Evolutionary conservation across 2,113 vertebrate species (phyloP).

Genomic region (Sphaerodactylus townsendi): DNA sequence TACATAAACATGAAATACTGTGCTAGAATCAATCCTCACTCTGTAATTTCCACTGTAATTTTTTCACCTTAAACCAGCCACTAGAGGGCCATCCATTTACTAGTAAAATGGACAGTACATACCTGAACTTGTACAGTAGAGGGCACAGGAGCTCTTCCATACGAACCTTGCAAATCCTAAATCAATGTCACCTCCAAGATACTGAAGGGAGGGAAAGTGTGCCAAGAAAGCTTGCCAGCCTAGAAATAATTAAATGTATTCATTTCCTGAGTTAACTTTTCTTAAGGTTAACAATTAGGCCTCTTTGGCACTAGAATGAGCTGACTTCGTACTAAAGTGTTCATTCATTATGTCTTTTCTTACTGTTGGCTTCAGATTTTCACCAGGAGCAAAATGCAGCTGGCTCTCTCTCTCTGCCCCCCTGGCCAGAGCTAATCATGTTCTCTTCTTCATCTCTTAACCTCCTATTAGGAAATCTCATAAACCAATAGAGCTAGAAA

Average conservation of each 20-base stretch:
- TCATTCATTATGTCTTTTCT: neutral
- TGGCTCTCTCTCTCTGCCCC: neutral
- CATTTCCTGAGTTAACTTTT: slow-evolving; percentile 10
- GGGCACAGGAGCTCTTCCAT: slow-evolving; percentile 24
- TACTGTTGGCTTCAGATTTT: neutral
- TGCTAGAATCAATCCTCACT: neutral
- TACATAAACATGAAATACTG: slow-evolving; percentile 4
- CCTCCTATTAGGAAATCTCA: neutral
- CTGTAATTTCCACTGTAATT: neutral
- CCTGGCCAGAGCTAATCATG: neutral
- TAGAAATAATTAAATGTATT: slow-evolving; percentile 19
- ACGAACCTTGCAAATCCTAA: neutral
- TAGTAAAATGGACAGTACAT: neutral
- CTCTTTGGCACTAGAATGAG: slow-evolving; percentile 13
- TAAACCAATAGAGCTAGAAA: neutral
- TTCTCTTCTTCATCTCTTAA: neutral
- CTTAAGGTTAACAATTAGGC: neutral
- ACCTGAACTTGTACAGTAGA: slow-evolving; percentile 5
- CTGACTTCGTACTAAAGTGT: neutral
- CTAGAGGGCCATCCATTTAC: slow-evolving; percentile 25
- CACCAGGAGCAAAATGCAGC: slow-evolving; percentile 1
- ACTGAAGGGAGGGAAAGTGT: neutral
- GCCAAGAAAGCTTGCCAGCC: neutral
- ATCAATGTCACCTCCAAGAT: neutral
- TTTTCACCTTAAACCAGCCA: neutral